Evolutionary conservation across 2,797 vertebrate species (phyloP), one percentile per base, ranked within the genome.

Genomic region (Urosaurus nigricauda): DNA sequence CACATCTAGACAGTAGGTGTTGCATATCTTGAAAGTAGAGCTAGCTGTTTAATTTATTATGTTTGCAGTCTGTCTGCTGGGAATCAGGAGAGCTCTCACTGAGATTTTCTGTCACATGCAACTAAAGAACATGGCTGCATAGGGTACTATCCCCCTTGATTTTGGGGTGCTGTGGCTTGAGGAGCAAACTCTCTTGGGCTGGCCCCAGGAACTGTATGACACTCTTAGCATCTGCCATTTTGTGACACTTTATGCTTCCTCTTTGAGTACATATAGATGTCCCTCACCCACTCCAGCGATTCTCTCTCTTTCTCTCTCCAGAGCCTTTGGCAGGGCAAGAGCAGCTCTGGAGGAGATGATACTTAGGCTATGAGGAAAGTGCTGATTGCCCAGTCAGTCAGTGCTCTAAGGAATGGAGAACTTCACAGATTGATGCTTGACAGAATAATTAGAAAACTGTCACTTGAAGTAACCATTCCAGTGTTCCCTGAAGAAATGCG

Each of bases 401-500:
- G 96, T 93, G 95, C 94, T 92, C 95, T 93, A 96, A 97, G 97
- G 92, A 97, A 98, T 96, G 96, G 92, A 97, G 97, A 97, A 98
- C 98, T 96, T 96, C 95, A 91, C 94, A 97, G 98, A 98, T 98
- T 98, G 98, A 99, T 99, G 98, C 98, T 99, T 99, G 98, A 99
- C 99, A 99, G 98, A 98, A 98, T 99, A 99, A 99, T 99, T 99
- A 99, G 98, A 99, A 99, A 99, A 98, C 97, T 98, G 98, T 98
- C 98, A 98, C 97, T 96, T 97, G 96, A 96, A 97, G 98, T 98
- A 99, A 98, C 98, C 97, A 97, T 96, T 98, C 94, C 90, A 97
- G 97, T 97, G 97, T 97, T 98, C 97, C 97, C 97, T 96, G 92
- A 94, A 96, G 97, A 97, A 96, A 96, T 97, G 96, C 96, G 96